These are phyloP conservation scores for Hydriomena furcata DNA, from an alignment of 2,888 invertebrate genomes.

Conservation along the genomic window DNA sequence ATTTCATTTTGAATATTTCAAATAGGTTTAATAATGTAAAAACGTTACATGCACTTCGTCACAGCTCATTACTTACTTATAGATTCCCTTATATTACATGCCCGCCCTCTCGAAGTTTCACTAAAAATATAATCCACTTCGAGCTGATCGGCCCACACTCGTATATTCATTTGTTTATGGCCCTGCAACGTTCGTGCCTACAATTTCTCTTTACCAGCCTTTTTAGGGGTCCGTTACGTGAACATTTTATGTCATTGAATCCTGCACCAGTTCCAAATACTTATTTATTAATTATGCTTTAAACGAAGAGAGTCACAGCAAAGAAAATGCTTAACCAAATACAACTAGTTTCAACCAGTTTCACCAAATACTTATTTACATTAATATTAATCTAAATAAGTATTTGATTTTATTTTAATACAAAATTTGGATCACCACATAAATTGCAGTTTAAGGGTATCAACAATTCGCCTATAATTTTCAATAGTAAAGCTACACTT, in stretches of 20 bases:
- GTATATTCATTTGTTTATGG: conserved; percentile 74
- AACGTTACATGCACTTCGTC: not conserved
- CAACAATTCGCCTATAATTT: too few relatives aligned
- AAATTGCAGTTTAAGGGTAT: too few relatives aligned
- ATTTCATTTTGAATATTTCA: too few relatives aligned
- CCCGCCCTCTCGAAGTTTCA: conserved; percentile 25
- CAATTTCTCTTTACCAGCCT: conserved; percentile 37
- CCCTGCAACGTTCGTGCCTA: conserved; percentile 57
- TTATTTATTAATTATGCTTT: not conserved
- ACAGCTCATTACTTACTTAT: conserved; percentile 2
- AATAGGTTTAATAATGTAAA: not conserved
- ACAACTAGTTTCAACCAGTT: not conserved
- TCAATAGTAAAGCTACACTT: too few relatives aligned
- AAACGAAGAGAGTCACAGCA: conserved; percentile 1
- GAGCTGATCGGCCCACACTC: conserved; percentile 57
- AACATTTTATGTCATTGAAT: conserved; percentile 19
- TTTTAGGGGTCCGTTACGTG: conserved; percentile 29
- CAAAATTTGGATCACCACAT: too few relatives aligned
- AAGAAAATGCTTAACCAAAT: conserved; percentile 7
- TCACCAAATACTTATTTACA: not conserved
- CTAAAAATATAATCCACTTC: conserved; percentile 66
- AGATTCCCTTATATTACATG: conserved; percentile 19
- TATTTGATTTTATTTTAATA: too few relatives aligned
- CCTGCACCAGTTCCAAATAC: not conserved
- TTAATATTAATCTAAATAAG: too few relatives aligned